Evolutionary conservation across 2,113 vertebrate genomes (phyloP), one percentile per base, ranked within the genome.

Genomic region (Cyprinodon brontotheroides): DNA sequence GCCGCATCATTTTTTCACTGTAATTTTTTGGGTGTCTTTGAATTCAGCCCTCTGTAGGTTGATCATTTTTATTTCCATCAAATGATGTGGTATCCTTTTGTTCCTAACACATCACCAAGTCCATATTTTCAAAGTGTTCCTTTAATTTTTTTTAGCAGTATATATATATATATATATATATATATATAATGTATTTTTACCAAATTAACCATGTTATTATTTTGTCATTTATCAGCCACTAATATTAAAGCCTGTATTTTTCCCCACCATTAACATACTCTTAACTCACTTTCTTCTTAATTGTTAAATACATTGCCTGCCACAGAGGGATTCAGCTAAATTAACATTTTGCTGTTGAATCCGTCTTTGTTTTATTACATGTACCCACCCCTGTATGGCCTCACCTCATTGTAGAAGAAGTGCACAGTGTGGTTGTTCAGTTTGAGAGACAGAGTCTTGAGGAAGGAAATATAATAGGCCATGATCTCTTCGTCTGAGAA

Each of bases 371-470:
- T 61, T 39, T 29, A 36, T 53, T 3, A 17, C 57, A 40, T 0
- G 39, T 2, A 68, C 36, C 45, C 12, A 48, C 8, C 15, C 3
- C 10, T 36, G 20, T 1, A 3, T 36, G 38, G 67, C 88, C 96
- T 96, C 81, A 99, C 98, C 97, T 99, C 98, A 4, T 99, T 99
- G 89, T 99, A 99, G 91, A 99, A 99, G 92, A 99, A 99, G 89
- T 99, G 98, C 36, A 99, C 98, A 0, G 98, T 99, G 86, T 99
- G 98, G 90, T 95, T 98, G 92, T 99, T 99, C 78, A 99, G 97
- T 74, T 99, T 99, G 71, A 99, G 91, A 0, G 98, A 99, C 85
- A 99, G 95, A 0, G 98, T 99, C 93, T 99, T 99, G 89, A 99
- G 91, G 92, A 99, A 99, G 7, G 97, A 99, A 90, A 99, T 98